phyloP scores from a whole-genome alignment of 2,888 invertebrate species.

The Melanophora roralis region DNA sequence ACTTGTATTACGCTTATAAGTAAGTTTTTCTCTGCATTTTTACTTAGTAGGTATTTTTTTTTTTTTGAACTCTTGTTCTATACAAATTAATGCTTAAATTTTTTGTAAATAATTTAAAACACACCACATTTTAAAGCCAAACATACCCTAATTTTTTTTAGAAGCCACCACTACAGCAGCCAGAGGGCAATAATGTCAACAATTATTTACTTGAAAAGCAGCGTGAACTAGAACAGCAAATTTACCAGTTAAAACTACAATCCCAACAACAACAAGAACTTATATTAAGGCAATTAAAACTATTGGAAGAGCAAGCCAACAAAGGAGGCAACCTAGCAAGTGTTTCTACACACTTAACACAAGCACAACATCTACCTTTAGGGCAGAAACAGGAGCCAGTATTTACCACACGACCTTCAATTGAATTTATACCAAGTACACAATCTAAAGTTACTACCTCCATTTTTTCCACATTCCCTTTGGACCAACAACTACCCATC shows the following conservation, averaged over 20 bases:
- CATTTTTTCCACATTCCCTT: slow-evolving; percentile 71
- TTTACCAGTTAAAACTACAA: slow-evolving; percentile 82
- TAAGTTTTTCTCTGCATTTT: too few species aligned
- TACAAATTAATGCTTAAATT: too few species aligned
- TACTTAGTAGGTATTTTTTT: too few species aligned
- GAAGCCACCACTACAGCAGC: slow-evolving; percentile 56
- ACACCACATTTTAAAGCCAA: too few species aligned
- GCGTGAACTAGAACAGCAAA: slow-evolving; percentile 83
- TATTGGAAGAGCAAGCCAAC: slow-evolving; percentile 79
- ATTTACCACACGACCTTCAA: slow-evolving; percentile 75
- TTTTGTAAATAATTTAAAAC: too few species aligned
- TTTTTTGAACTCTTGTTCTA: too few species aligned
- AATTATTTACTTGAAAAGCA: slow-evolving; percentile 79
- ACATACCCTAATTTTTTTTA: neutral
- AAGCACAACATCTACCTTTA: slow-evolving; percentile 27
- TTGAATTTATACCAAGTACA: slow-evolving; percentile 76
- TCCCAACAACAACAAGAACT: slow-evolving; percentile 85
- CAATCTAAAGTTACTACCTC: slow-evolving; percentile 67
- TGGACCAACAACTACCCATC: slow-evolving; percentile 80
- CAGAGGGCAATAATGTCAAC: slow-evolving; percentile 64
- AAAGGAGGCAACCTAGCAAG: slow-evolving; percentile 36
- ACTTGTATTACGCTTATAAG: too few species aligned
- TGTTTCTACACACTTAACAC: slow-evolving; percentile 2
- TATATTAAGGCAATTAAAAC: slow-evolving; percentile 82
- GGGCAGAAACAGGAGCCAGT: slow-evolving; percentile 65